phyloP scores from a whole-genome alignment of 2,888 invertebrate species.

The Lycia hirtaria region DNA sequence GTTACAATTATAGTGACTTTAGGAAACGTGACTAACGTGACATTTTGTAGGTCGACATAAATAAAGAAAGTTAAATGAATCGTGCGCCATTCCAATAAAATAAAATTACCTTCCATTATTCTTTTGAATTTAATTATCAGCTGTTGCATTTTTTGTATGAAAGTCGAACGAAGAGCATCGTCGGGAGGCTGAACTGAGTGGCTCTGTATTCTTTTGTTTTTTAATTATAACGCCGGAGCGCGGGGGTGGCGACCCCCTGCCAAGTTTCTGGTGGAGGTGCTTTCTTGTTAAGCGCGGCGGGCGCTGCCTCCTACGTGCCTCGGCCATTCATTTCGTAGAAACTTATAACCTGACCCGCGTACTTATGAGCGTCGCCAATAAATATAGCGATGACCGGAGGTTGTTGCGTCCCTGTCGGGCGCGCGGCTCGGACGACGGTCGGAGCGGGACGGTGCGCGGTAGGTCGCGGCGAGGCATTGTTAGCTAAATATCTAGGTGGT shows the following conservation, averaged over 20 bases:
- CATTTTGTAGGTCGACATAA: neutral
- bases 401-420: slow-evolving; percentile 70
- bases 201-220: slow-evolving; percentile 85
- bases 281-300: slow-evolving; percentile 79
- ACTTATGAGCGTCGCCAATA: slow-evolving; percentile 86
- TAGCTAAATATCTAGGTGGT: slow-evolving; percentile 86
- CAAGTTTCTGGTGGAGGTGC: slow-evolving; percentile 79
- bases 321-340: slow-evolving; percentile 83
- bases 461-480: slow-evolving; percentile 78
- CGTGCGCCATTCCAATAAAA: slow-evolving; percentile 25
- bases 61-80: neutral
- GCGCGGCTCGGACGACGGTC: slow-evolving; percentile 44
- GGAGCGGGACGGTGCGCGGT: slow-evolving; percentile 68
- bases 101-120: slow-evolving; percentile 44
- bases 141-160: slow-evolving; percentile 77
- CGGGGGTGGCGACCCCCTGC: slow-evolving; percentile 68
- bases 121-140: slow-evolving; percentile 64
- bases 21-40: too few species aligned
- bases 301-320: slow-evolving; percentile 82
- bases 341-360: slow-evolving; percentile 86
- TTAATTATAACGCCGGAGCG: slow-evolving; percentile 82
- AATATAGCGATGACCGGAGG: slow-evolving; percentile 85
- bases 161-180: slow-evolving; percentile 69
- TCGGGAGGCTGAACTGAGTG: slow-evolving; percentile 80
- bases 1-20: too few species aligned